Base-by-base conservation (phyloP, 2,113 vertebrate species). In the Piaya cayana region DNA sequence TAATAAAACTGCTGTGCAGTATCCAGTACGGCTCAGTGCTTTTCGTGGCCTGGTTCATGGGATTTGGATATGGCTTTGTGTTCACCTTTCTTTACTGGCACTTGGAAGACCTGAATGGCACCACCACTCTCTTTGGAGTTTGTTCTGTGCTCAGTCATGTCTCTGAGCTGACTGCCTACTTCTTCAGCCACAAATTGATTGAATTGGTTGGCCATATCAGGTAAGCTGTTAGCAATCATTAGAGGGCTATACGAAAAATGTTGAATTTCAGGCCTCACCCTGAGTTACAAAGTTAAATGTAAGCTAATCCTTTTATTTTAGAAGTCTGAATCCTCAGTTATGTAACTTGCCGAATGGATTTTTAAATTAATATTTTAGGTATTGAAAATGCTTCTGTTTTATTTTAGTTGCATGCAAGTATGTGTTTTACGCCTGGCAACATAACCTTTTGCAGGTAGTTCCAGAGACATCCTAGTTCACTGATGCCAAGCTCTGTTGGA, bases 61-160 rank as follows among this genome's bases (percentile, higher is more conserved):
- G 99, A 5, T 99, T 99, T 71, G 99, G 99, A 8, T 99, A 99
- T 8, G 99, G 99, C 92, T 99, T 99, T 23, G 99, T 99, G 62
- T 99, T 99, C 97, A 99, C 98, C 83, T 99, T 99, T 94, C 99
- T 99, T 50, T 99, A 98, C 97, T 99, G 99, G 99, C 99, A 99
- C 94, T 89, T 99, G 95, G 98, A 99, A 97, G 99, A 99, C 92
- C 98, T 99, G 91, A 98, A 99, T 3, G 99, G 99, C 30, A 99
- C 98, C 22, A 99, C 99, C 72, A 99, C 99, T 2, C 98, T 99
- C 75, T 99, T 99, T 26, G 99, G 99, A 9, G 98, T 99, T 97
- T 99, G 99, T 93, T 99, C 99, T 1, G 97, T 99, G 86, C 98
- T 99, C 53, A 99, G 99, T 94, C 99, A 99, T 1, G 82, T 99